Percentiles rank a stretch among this genome's conserved stretches.
Evolutionary conservation across 2,888 invertebrate species (phyloP).

Genomic region (Cheilosia scutellata): DNA sequence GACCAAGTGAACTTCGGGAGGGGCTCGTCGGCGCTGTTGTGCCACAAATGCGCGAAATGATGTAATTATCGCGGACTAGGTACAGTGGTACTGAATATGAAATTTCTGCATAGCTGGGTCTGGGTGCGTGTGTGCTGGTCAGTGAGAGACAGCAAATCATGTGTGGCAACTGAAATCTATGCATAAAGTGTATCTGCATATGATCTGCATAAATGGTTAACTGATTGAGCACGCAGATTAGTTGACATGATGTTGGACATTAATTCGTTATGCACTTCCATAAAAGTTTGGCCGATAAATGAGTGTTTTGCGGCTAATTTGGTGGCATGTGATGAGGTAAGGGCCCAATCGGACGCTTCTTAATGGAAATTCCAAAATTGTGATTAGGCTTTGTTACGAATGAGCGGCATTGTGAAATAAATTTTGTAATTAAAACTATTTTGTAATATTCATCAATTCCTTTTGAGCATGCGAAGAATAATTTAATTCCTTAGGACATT

Average conservation of each 20-base stretch:
- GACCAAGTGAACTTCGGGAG: constrained; percentile 7
- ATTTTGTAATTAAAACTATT: constrained; percentile 25
- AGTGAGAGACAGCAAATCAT: not conserved
- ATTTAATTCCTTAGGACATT: not conserved
- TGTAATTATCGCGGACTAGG: constrained; percentile 21
- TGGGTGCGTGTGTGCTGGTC: not conserved
- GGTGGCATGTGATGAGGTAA: constrained; percentile 27
- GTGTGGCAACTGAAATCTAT: constrained; percentile 28
- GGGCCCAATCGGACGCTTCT: constrained; percentile 12
- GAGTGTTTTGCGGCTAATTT: constrained; percentile 29
- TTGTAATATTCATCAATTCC: not conserved
- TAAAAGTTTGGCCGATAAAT: constrained; percentile 12
- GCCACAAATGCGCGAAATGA: constrained; percentile 48
- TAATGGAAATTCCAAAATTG: constrained; percentile 22
- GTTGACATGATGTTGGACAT: constrained; percentile 47
- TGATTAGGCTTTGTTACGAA: not conserved
- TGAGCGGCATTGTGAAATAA: constrained; percentile 9
- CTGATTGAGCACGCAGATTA: constrained; percentile 17
- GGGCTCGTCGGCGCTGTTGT: constrained; percentile 18
- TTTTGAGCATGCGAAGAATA: not conserved
- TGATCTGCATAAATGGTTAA: constrained; percentile 61
- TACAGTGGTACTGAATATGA: not conserved
- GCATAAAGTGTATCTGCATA: constrained; percentile 46
- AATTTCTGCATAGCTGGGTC: not conserved
- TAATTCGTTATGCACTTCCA: constrained; percentile 30